Evolutionary conservation across 2,888 invertebrate genomes (phyloP), one percentile per base, ranked within the genome.

Genomic region (Notodonta ziczac): DNA sequence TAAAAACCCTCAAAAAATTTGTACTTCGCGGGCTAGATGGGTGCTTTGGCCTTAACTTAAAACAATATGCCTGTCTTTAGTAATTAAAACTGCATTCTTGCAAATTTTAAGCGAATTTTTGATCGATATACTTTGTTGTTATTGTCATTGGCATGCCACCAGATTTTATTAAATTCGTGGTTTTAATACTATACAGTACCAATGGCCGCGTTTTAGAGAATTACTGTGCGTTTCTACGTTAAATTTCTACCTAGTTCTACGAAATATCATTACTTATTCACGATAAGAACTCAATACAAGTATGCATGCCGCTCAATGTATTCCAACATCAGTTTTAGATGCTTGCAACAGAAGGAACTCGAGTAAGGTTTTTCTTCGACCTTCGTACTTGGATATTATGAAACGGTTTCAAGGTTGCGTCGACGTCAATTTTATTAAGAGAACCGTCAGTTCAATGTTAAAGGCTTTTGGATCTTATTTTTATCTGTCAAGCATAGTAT

Each of bases 241-340:
- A 62, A 24, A 24, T 2, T 1, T 24, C 24, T 64, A 69, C 60
- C 61, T 61, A 57, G 57, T 70, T 73, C 66, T 24, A 24, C 24
- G 24, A 67, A 80, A 73, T 76, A 72, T 61, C 74, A 77, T 79
- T 77, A 78, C 67, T 79, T 75, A 81, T 79, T 80, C 66, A 76
- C 60, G 71, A 70, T 77, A 69, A 78, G 67, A 70, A 70, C 72
- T 74, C 69, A 65, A 72, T 69, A 66, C 64, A 64, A 66, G 62
- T 60, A 53, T 58, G 58, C 51, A 65, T 32, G 52, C 52, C 57
- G 50, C 57, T 56, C 60, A 62, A 63, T 66, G 65, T 58, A 58
- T 58, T 58, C 52, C 57, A 62, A 68, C 56, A 66, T 7, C 39
- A 6, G 59, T 64, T 66, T 64, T 56, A 62, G 61, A 68, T 7